Conservation (phyloP, 1,140 invertebrate genomes). For the Panagrolaimus sp. region DNA sequence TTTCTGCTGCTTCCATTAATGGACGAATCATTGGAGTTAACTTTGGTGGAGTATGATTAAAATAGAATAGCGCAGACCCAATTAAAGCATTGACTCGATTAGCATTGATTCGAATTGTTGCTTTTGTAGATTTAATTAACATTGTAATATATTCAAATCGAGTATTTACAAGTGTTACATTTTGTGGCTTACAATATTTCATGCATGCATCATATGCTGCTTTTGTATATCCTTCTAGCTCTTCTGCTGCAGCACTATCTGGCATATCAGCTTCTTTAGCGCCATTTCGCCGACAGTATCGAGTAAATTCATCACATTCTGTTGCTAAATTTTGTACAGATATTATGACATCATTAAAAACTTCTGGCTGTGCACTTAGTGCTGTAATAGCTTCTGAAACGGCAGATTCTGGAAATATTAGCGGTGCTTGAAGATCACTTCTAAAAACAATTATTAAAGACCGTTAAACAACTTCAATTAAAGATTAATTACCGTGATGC, state of each 20-base stretch:
- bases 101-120: conserved; percentile 37
- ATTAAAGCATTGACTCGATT: conserved; percentile 38
- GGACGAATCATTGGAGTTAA: conserved; percentile 44
- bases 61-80: conserved; percentile 42
- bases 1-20: conserved; percentile 12
- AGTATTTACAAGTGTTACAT: conserved; percentile 27
- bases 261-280: conserved; percentile 25
- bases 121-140: conserved; percentile 28
- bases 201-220: conserved; percentile 27
- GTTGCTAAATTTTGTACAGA: not conserved
- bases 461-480: too few relatives aligned
- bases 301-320: conserved; percentile 42
- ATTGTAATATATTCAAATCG: conserved; percentile 33
- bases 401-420: not conserved
- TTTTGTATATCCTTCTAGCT: conserved; percentile 32
- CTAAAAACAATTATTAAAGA: too few relatives aligned
- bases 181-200: conserved; percentile 16
- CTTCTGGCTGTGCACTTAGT: not conserved
- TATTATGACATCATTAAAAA: not conserved
- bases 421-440: not conserved
- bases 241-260: conserved; percentile 1
- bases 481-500: not conserved
- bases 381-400: not conserved
- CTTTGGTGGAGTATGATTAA: conserved; percentile 28
- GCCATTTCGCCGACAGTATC: conserved; percentile 37